These are phyloP conservation scores for Isotomurus palustris DNA, from an alignment of 2,888 invertebrate species.

Conservation along the genomic window DNA sequence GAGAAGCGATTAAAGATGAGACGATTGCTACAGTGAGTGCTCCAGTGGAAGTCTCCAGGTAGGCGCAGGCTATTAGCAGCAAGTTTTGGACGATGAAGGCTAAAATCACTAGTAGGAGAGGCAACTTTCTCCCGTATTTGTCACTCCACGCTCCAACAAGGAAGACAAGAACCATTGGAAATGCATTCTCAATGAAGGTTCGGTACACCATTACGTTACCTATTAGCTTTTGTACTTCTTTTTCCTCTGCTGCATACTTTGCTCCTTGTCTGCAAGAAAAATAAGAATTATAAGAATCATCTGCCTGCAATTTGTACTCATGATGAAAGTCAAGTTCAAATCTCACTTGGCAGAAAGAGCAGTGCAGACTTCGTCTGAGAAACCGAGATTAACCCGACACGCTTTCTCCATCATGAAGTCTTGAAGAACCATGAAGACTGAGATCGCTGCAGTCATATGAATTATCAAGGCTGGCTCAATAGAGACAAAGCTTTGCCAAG, in stretches of 20 bases:
- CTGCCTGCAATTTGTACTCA: not conserved
- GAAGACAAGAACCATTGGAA: slow-evolving; percentile 70
- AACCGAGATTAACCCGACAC: slow-evolving; percentile 68
- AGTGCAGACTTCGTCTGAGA: slow-evolving; percentile 63
- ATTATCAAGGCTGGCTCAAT: slow-evolving; percentile 83
- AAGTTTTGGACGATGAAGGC: slow-evolving; percentile 52
- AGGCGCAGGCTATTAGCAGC: slow-evolving; percentile 22
- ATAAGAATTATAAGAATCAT: not conserved
- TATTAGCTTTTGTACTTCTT: slow-evolving; percentile 58
- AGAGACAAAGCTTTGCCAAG: slow-evolving; percentile 53
- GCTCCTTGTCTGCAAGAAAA: slow-evolving; percentile 47
- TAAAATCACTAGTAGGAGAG: slow-evolving; percentile 64
- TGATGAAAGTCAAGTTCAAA: too few species aligned
- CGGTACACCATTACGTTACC: slow-evolving; percentile 82
- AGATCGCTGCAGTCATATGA: slow-evolving; percentile 83
- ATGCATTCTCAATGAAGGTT: slow-evolving; percentile 71
- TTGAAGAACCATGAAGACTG: slow-evolving; percentile 73
- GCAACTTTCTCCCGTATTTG: slow-evolving; percentile 68
- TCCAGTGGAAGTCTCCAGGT: slow-evolving; percentile 22
- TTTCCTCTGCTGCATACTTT: slow-evolving; percentile 59
- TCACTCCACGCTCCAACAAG: slow-evolving; percentile 80
- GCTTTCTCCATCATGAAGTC: slow-evolving; percentile 73
- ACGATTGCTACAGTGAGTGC: slow-evolving; percentile 34
- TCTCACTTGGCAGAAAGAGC: slow-evolving; percentile 57
- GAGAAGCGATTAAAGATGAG: slow-evolving; percentile 22